Evolutionary conservation across 1,140 invertebrate species (phyloP).

Genomic region (Panulirus ornatus): DNA sequence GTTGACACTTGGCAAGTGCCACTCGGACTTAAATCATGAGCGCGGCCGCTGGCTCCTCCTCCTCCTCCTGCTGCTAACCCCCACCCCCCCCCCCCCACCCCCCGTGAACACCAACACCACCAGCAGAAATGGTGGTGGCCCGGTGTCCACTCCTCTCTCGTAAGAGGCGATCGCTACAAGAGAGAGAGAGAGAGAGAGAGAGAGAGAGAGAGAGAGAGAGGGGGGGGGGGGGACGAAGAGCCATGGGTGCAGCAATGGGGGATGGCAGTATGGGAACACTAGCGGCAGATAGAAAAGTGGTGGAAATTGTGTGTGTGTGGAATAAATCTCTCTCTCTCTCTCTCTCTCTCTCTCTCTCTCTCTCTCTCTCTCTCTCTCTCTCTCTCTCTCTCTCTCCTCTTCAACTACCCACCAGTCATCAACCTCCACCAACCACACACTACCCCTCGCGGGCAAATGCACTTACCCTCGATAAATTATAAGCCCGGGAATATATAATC

Average conservation of each 20-base stretch:
- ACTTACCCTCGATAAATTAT: conserved; percentile 44
- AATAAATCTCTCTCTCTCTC: not conserved
- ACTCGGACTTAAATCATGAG: conserved; percentile 64
- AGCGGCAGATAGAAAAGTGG: not conserved
- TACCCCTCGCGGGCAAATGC: conserved; percentile 21
- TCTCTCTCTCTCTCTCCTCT: not conserved
- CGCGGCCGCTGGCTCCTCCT: conserved; percentile 32
- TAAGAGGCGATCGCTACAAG: not conserved
- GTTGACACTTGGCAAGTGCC: conserved; percentile 65
- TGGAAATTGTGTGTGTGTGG: not conserved
- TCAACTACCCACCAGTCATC: not conserved
- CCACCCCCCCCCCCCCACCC: not conserved
- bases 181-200: conserved; percentile 5
- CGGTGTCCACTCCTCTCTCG: too few species aligned
- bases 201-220: conserved; percentile 47
- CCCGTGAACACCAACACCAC: too few species aligned
- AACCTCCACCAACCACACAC: conserved; percentile 24
- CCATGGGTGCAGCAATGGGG: not conserved
- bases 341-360: conserved; percentile 12
- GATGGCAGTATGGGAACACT: not conserved
- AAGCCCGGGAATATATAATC: not conserved
- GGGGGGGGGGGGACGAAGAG: conserved; percentile 26
- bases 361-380: not conserved
- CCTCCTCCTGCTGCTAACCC: not conserved
- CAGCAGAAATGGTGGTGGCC: too few species aligned